phyloP scores from a whole-genome alignment of 2,113 vertebrate genomes.

The Stercorarius parasiticus region DNA sequence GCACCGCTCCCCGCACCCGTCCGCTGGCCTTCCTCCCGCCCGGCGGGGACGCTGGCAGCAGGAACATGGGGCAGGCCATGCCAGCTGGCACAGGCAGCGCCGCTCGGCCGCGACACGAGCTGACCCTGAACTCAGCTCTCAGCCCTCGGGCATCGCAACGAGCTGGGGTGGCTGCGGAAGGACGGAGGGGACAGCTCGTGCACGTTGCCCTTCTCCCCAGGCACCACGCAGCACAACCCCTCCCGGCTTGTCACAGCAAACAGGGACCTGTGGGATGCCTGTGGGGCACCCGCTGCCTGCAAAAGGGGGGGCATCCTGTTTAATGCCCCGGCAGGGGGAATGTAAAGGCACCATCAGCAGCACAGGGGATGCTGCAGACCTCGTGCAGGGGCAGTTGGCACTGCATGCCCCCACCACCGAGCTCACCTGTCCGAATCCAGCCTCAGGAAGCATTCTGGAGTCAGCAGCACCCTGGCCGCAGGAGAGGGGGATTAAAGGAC shows the following conservation, averaged over 20 bases:
- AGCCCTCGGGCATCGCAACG: fast-evolving
- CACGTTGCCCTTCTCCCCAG: not conserved
- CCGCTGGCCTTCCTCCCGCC: not conserved
- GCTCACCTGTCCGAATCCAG: not conserved
- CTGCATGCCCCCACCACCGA: fast-evolving
- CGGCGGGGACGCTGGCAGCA: not conserved
- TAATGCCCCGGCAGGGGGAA: not conserved
- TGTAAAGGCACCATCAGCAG: not conserved
- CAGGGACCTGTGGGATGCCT: fast-evolving
- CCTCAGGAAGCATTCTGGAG: fast-evolving
- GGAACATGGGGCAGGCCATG: not conserved
- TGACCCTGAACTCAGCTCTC: not conserved
- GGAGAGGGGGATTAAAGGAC: not conserved
- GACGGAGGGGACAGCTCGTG: not conserved
- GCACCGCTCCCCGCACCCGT: not conserved
- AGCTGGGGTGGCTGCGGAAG: not conserved
- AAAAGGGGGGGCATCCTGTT: fast-evolving
- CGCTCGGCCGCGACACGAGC: not conserved
- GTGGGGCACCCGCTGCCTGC: not conserved
- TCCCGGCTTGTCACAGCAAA: fast-evolving
- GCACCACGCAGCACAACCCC: fast-evolving
- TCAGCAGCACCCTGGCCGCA: not conserved
- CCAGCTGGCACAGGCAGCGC: not conserved
- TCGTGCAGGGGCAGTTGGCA: fast-evolving
- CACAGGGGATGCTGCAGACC: not conserved